Conservation (phyloP, 1,140 invertebrate genomes). For the Zaprionus capensis region DNA sequence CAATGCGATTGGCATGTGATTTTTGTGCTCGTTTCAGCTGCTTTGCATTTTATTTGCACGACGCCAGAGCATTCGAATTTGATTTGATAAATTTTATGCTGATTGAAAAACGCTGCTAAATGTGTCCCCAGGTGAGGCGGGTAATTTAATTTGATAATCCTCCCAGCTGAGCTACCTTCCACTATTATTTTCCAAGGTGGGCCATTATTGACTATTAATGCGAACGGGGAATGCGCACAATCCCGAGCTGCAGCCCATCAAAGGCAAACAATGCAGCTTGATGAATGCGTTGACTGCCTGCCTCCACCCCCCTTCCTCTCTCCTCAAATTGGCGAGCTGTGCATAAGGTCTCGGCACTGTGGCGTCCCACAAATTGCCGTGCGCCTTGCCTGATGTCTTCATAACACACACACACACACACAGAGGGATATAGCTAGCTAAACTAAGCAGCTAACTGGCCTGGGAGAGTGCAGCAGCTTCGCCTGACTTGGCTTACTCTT, state of each 20-base stretch:
- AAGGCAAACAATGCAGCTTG: slow-evolving; percentile 70
- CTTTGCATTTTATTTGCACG: slow-evolving; percentile 68
- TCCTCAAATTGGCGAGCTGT: slow-evolving; percentile 66
- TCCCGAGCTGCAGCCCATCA: slow-evolving; percentile 41
- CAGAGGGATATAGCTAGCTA: slow-evolving; percentile 15
- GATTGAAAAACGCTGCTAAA: slow-evolving; percentile 80
- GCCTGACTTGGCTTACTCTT: not conserved
- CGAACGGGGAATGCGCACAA: slow-evolving; percentile 66
- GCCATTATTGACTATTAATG: slow-evolving; percentile 78
- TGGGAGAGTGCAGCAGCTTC: slow-evolving; percentile 15
- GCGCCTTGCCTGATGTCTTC: slow-evolving; percentile 78
- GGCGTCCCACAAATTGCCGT: slow-evolving; percentile 80
- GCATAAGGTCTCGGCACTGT: slow-evolving; percentile 41
- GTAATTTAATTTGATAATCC: slow-evolving; percentile 45
- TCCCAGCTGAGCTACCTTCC: not conserved
- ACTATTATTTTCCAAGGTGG: slow-evolving; percentile 74
- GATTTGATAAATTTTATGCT: slow-evolving; percentile 83
- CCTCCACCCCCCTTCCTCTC: not conserved
- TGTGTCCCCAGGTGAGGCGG: slow-evolving; percentile 65
- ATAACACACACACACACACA: slow-evolving; percentile 48
- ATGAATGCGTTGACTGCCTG: slow-evolving; percentile 69
- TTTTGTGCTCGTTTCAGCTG: slow-evolving; percentile 60
- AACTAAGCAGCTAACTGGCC: slow-evolving; percentile 28
- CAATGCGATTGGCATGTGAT: slow-evolving; percentile 65
- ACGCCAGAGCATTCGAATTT: slow-evolving; percentile 65